phyloP scores from a whole-genome alignment of 2,797 vertebrate species.

The Dryobates pubescens region DNA sequence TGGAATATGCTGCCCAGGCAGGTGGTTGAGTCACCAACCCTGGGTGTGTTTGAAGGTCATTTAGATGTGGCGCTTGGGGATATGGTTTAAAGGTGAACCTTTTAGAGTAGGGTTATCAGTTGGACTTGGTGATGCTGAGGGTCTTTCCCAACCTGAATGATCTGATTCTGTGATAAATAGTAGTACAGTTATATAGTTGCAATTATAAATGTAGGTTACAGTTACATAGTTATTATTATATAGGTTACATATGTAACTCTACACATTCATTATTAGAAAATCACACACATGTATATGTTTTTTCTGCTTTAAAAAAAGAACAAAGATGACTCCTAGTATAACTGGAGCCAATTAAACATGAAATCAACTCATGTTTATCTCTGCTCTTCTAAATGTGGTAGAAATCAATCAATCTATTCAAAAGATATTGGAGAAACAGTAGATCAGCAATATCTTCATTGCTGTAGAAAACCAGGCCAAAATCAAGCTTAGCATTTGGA shows the following conservation, averaged over 20 bases:
- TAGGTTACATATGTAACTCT: not conserved
- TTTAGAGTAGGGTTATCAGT: no score
- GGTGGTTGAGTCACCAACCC: no score
- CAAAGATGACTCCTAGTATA: not conserved
- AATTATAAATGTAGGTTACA: not conserved
- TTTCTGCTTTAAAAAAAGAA: not conserved
- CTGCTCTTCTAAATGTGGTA: not conserved
- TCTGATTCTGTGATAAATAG: not conserved
- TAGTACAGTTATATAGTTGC: not conserved
- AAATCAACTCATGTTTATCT: not conserved
- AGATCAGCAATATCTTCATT: not conserved
- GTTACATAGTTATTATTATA: not conserved
- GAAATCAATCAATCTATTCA: not conserved
- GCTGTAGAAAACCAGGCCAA: not conserved
- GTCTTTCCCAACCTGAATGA: no score
- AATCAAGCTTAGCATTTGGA: not conserved
- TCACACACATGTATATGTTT: not conserved
- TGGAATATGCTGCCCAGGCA: no score
- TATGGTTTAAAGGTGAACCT: no score
- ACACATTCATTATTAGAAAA: not conserved
- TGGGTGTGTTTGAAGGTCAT: no score
- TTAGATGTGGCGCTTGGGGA: no score
- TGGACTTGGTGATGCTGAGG: no score
- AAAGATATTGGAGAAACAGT: not conserved
- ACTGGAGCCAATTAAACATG: not conserved